Evolutionary conservation across 2,113 vertebrate species (phyloP).

Genomic region (Sturnus vulgaris): DNA sequence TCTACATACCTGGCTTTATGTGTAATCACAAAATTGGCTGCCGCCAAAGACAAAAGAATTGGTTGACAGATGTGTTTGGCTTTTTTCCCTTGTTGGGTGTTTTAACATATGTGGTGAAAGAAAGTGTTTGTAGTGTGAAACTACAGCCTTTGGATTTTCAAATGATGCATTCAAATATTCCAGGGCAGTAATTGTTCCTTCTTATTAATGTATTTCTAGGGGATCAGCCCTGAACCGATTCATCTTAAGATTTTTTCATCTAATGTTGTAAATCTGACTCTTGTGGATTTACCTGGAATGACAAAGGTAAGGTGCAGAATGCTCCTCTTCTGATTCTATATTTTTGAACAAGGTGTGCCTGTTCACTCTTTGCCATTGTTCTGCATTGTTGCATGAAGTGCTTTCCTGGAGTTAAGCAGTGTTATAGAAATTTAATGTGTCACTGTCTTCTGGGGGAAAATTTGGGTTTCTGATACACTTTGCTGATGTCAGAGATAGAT

Average conservation of each 20-base stretch:
- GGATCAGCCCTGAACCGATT: conserved; percentile 94
- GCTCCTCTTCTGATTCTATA: neutral
- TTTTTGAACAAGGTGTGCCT: neutral
- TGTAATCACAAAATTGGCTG: neutral
- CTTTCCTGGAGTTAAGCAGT: neutral
- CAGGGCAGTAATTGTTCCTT: neutral
- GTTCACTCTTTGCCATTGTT: neutral
- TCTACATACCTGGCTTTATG: neutral
- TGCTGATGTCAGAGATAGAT: neutral
- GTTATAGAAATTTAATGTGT: neutral
- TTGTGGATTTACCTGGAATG: conserved; percentile 97
- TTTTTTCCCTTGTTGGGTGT: neutral
- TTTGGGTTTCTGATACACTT: neutral
- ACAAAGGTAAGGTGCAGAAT: conserved; percentile 84
- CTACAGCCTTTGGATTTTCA: neutral
- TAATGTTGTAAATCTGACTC: conserved; percentile 92
- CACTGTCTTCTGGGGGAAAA: neutral
- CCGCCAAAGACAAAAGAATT: neutral
- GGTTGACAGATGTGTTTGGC: neutral
- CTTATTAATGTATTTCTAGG: conserved; percentile 73
- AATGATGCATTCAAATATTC: neutral
- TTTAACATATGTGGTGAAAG: neutral
- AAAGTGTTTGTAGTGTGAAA: neutral
- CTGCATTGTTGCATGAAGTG: neutral
- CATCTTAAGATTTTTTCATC: conserved; percentile 97